Evolutionary conservation across 2,113 vertebrate genomes (phyloP), one percentile per base, ranked within the genome.

Genomic region (Pitta sordida): DNA sequence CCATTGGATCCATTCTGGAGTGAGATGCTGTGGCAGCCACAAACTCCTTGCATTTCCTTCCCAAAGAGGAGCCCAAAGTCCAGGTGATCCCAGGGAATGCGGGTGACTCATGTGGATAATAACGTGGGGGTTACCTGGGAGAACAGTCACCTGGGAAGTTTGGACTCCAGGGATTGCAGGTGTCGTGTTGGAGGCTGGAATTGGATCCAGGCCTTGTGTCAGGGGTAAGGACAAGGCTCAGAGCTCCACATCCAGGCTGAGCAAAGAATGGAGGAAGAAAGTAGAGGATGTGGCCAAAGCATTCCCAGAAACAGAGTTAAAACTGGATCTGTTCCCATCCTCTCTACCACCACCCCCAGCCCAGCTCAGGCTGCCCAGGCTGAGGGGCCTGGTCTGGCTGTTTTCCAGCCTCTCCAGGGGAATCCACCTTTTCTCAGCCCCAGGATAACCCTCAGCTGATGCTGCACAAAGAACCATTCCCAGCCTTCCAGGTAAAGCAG

Each of bases 101-200:
- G 2, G 3, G 11, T 1, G 58, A 43, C 30, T 2, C 32, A 52
- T 5, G 37, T 1, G 7, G 19, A 11, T 5, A 43, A 3, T 4
- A 9, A n/a, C n/a, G n/a, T 0, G 63, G 63, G 10, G 39, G 19
- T n/a, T n/a, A 59, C 60, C 32, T 14, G 44, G 51, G 44, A 20
- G 44, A 46, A 20, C 10, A 46, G 44, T 46, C 60, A 21, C 17
- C 29, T 9, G 29, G 2, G 32, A 6, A 4, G 4, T 1, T 32
- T 2, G 0, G 2, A 4, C 8, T 6, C 46, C 0, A 0, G 9
- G 30, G 8, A 10, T 0, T 1, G 5, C 2, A 8, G 65, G 46
- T 4, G 39, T 2, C 6, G 56, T 2, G 41, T 5, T 13, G 65
- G 29, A 41, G 19, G 15, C 11, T 9, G 32, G 18, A 3, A 3